A percentile compares a stretch with the other conserved stretches of the same genome.
phyloP scores from a whole-genome alignment of 2,113 vertebrate genomes.

The Vulpes lagopus region DNA sequence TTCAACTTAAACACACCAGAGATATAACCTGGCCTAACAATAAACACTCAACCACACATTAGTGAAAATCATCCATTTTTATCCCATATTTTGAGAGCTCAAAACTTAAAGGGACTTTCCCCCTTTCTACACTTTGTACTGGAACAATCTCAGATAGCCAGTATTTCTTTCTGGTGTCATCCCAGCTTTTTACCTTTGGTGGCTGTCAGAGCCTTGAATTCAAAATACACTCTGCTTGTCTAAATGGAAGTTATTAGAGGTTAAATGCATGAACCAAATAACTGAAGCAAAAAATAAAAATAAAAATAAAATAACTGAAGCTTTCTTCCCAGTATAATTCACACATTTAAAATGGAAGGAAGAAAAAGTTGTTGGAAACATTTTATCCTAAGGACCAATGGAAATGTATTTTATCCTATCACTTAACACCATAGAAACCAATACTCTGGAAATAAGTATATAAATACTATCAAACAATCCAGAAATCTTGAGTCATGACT shows the following conservation, averaged over 20 bases:
- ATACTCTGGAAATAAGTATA: neutral
- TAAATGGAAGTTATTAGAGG: neutral
- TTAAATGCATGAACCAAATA: neutral
- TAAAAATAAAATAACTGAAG: neutral
- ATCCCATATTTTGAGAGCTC: neutral
- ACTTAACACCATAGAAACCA: neutral
- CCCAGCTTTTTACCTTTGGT: neutral
- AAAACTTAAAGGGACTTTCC: neutral
- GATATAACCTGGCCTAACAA: neutral
- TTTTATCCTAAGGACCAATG: neutral
- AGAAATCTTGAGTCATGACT: neutral
- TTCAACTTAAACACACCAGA: neutral
- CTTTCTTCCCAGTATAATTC: neutral
- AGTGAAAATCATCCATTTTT: neutral
- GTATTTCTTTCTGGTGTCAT: neutral
- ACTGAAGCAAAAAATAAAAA: neutral
- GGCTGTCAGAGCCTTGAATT: neutral
- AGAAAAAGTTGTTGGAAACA: neutral
- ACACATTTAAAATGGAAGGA: constrained; percentile 15
- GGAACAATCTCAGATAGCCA: neutral
- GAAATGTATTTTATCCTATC: neutral
- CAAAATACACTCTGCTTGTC: neutral
- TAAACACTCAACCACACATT: neutral
- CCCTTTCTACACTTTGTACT: neutral
- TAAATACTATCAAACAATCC: neutral